Conservation (phyloP, 37 sponge, comb jelly and placozoan genomes). For the Amphimedon queenslandica region DNA sequence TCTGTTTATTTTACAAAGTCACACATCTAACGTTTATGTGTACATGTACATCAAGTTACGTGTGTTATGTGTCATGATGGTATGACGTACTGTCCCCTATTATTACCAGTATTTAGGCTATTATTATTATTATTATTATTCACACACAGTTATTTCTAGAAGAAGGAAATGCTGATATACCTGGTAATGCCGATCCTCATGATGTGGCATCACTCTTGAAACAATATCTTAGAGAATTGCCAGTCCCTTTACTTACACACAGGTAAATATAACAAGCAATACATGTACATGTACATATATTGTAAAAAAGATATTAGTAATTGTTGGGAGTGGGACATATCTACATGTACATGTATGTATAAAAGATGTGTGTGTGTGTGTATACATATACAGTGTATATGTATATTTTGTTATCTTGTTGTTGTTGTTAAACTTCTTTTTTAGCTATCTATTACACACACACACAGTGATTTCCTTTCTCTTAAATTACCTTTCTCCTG, state of each 20-base stretch:
- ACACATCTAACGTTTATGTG: slow-evolving; percentile 8
- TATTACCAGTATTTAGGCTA: too few species aligned
- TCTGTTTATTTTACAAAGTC: not conserved
- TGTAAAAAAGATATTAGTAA: not conserved
- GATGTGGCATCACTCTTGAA: slow-evolving; percentile 63
- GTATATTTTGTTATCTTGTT: not conserved
- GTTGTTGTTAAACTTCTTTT: too few species aligned
- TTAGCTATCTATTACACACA: too few species aligned
- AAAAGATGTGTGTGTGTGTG: slow-evolving; percentile 25
- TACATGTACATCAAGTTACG: not conserved
- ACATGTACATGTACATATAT: not conserved
- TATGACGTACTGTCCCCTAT: not conserved
- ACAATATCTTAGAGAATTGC: slow-evolving; percentile 60
- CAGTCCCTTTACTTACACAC: slow-evolving; percentile 45
- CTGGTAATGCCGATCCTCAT: slow-evolving; percentile 19
- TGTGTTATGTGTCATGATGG: not conserved
- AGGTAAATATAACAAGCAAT: slow-evolving; percentile 9
- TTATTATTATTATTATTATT: too few species aligned
- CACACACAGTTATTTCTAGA: slow-evolving; percentile 29
- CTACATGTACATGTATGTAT: slow-evolving; percentile 5
- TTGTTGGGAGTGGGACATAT: not conserved
- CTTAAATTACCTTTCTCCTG: not conserved
- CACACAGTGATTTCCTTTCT: too few species aligned
- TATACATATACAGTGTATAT: not conserved
- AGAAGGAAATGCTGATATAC: not conserved